Percentiles rank a stretch among this genome's conserved stretches.
Conservation (phyloP, 30 jellyfish, hydroid and myxozoan genomes). For the Phacellophora camtschatica region DNA sequence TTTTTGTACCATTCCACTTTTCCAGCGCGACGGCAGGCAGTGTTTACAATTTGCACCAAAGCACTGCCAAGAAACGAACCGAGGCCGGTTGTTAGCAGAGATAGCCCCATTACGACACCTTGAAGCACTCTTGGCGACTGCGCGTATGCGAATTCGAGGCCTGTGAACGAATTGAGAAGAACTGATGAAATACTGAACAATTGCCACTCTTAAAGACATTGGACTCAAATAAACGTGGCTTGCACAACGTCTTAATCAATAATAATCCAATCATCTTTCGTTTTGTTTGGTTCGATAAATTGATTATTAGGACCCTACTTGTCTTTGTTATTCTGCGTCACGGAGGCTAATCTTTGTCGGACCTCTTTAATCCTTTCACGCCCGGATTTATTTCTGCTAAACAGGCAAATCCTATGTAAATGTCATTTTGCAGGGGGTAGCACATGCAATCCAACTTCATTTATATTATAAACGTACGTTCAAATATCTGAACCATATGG, state of each 20-base stretch:
- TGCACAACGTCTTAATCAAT: background rate
- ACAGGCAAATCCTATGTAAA: too few relatives aligned
- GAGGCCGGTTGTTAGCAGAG: constrained; percentile 76
- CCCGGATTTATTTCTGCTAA: too few relatives aligned
- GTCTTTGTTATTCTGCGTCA: too few relatives aligned
- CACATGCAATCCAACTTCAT: too few relatives aligned
- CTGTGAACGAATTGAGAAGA: constrained; percentile 20
- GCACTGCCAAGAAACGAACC: constrained; percentile 90
- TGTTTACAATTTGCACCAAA: constrained; percentile 53
- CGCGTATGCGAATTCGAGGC: constrained; percentile 89
- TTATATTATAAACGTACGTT: too few relatives aligned
- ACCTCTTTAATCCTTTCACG: too few relatives aligned
- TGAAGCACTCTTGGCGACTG: constrained; percentile 93
- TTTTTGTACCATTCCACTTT: constrained; percentile 55
- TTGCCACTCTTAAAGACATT: background rate
- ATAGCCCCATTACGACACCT: constrained; percentile 87
- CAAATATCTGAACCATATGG: too few relatives aligned
- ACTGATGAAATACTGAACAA: background rate
- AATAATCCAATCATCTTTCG: too few relatives aligned
- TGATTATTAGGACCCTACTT: too few relatives aligned
- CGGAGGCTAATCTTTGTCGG: too few relatives aligned
- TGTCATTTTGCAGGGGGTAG: too few relatives aligned
- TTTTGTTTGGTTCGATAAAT: too few relatives aligned
- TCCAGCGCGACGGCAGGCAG: background rate
- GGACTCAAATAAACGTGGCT: background rate